A percentile compares a stretch with the other conserved stretches of the same genome.
Conservation (phyloP, 2,113 vertebrate genomes). For the Colossoma macropomum region DNA sequence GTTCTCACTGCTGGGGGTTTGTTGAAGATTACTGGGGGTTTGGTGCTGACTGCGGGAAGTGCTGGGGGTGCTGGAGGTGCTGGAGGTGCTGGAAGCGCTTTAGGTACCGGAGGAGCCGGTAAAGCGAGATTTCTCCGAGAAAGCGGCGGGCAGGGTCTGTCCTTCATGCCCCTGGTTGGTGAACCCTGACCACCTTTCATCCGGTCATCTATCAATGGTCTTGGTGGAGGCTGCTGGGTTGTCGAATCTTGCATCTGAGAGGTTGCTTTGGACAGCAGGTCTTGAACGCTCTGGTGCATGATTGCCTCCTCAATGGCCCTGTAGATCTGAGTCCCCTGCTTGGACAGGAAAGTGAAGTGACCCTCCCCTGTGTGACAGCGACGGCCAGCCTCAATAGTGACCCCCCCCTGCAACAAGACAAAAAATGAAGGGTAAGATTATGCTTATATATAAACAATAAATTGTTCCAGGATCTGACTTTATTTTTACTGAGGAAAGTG, state of each 20-base stretch:
- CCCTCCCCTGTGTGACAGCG: slow-evolving; percentile 87
- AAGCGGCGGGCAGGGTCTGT: not conserved
- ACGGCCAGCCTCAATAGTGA: slow-evolving; percentile 86
- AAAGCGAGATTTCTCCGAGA: slow-evolving; percentile 36
- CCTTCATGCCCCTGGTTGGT: not conserved
- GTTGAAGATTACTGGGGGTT: not conserved
- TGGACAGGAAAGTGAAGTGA: slow-evolving; percentile 84
- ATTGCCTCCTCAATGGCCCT: slow-evolving; percentile 73
- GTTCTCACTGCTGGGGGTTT: not conserved
- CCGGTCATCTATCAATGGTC: not conserved
- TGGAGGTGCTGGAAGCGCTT: too few species aligned
- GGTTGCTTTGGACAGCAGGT: slow-evolving; percentile 5
- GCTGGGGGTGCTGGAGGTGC: not conserved
- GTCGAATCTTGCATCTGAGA: slow-evolving; percentile 6
- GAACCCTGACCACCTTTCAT: not conserved
- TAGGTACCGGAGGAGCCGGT: slow-evolving; percentile 7
- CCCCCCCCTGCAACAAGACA: slow-evolving; percentile 66
- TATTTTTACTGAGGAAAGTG: too few species aligned
- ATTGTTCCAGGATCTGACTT: too few species aligned
- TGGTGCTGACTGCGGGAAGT: not conserved
- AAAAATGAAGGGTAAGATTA: not conserved
- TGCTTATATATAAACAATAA: not conserved
- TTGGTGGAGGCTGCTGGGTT: slow-evolving; percentile 3
- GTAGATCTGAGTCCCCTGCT: slow-evolving; percentile 73
- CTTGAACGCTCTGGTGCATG: slow-evolving; percentile 49